Evolutionary conservation across 1,140 invertebrate genomes (phyloP).

Genomic region (Cotesia chilonis): DNA sequence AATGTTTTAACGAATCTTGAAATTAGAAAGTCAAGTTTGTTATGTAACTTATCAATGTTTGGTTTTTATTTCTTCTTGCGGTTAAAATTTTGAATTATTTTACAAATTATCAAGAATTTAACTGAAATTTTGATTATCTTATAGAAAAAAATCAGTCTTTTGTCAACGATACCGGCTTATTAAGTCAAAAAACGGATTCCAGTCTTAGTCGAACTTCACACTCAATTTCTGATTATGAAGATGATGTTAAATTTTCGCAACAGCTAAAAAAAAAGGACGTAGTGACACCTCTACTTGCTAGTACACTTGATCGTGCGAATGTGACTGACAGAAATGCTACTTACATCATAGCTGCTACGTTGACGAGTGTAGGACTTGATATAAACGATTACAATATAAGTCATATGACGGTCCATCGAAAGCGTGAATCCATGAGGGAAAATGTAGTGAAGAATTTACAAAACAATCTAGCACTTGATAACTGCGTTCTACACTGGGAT

Average conservation of each 20-base stretch:
- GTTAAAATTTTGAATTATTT: too few species aligned
- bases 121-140: too few species aligned
- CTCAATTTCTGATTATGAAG: background rate
- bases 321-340: slow-evolving; percentile 3
- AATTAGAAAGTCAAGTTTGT: too few species aligned
- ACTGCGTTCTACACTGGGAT: slow-evolving; percentile 31
- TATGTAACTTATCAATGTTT: too few species aligned
- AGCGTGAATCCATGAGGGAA: slow-evolving; percentile 23
- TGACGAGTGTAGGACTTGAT: background rate
- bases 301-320: slow-evolving; percentile 45
- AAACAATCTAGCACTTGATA: slow-evolving; percentile 37
- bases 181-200: too few species aligned
- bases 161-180: too few species aligned
- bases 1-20: too few species aligned
- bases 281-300: slow-evolving; percentile 37
- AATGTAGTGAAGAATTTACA: slow-evolving; percentile 41
- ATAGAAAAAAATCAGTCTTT: too few species aligned
- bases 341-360: background rate
- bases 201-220: slow-evolving; percentile 16
- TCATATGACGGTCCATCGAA: slow-evolving; percentile 9
- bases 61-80: too few species aligned
- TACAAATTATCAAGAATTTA: too few species aligned
- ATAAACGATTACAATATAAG: slow-evolving; percentile 2
- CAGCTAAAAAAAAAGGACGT: slow-evolving; percentile 35
- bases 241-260: background rate